A percentile compares a stretch with the other conserved stretches of the same genome.
Conservation (phyloP, 2,113 vertebrate species). For the Phodopus roborovskii region DNA sequence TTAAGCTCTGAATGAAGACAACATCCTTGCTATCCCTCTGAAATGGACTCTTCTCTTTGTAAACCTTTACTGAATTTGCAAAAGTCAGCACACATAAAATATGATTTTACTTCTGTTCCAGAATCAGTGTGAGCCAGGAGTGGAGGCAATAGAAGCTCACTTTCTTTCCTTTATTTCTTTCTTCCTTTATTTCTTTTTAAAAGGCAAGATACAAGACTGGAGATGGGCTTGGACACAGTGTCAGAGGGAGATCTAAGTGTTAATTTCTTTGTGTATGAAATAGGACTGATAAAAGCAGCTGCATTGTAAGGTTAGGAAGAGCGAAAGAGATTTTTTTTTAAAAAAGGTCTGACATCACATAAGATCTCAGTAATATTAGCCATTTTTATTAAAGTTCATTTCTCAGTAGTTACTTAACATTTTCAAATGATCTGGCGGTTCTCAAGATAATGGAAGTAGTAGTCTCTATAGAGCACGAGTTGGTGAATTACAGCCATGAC, state of each 20-base stretch:
- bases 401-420: background rate
- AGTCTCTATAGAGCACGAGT: background rate
- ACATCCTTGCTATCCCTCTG: background rate
- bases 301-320: background rate
- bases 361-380: background rate
- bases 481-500: background rate
- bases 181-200: background rate
- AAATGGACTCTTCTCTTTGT: conserved; percentile 11
- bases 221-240: background rate
- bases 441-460: background rate
- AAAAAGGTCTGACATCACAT: background rate
- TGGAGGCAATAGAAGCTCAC: background rate
- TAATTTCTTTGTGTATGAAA: background rate
- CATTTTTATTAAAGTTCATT: background rate
- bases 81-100: background rate
- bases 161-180: background rate
- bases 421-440: background rate
- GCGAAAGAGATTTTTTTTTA: background rate
- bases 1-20: background rate
- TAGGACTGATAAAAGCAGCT: background rate
- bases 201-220: background rate
- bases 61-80: background rate
- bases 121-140: background rate
- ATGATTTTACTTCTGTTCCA: background rate
- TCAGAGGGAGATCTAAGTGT: background rate